Percentiles rank a stretch among this genome's conserved stretches.
Evolutionary conservation across 2,113 vertebrate species (phyloP).

Genomic region (Coracopsis vasa): DNA sequence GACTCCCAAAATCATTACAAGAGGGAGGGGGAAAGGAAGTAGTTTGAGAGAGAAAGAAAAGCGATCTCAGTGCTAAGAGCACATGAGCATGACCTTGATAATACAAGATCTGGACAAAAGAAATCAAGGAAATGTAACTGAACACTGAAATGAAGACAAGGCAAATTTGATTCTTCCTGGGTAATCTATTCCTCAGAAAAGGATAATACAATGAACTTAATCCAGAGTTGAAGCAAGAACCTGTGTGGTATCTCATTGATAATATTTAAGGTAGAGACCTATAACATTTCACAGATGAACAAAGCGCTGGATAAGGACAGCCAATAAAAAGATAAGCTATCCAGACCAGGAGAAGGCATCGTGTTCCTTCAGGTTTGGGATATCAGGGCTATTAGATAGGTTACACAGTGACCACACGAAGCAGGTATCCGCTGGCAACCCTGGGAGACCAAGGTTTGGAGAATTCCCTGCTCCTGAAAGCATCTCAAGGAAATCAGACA

Average conservation of each 20-base stretch:
- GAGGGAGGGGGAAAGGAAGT: background rate
- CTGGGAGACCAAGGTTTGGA: background rate
- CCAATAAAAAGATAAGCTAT: background rate
- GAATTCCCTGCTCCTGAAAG: background rate
- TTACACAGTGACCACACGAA: rapidly evolving
- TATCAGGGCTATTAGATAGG: background rate
- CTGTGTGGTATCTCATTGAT: too few relatives aligned
- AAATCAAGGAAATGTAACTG: background rate
- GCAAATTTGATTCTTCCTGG: background rate
- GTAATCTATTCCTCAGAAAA: background rate
- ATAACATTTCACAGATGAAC: background rate
- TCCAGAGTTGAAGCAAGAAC: background rate
- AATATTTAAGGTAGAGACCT: background rate
- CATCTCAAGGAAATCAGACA: background rate
- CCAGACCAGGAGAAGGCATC: background rate
- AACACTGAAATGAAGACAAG: background rate
- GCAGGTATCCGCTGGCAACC: background rate
- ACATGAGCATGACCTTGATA: background rate
- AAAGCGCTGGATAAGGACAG: background rate
- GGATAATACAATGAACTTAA: background rate
- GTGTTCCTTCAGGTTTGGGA: background rate
- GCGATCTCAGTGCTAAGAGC: background rate
- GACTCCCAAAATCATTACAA: background rate
- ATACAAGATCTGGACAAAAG: background rate
- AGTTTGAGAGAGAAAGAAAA: background rate